Evolutionary conservation across 2,797 vertebrate species (phyloP), one percentile per base, ranked within the genome.

Genomic region (Crocodylus rhombifer): DNA sequence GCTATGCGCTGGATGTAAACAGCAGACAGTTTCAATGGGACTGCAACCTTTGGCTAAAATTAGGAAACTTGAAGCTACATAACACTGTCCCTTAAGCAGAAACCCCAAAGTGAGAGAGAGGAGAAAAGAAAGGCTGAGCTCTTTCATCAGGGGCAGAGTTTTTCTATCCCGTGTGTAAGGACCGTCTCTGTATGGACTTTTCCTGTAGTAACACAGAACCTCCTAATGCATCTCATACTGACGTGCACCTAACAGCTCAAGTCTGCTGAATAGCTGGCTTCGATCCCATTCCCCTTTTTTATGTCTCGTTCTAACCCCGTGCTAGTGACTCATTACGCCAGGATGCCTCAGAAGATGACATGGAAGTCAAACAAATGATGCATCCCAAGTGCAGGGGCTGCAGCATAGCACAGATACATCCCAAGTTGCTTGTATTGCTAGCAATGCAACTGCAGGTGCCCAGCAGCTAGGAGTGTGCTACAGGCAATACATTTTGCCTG

Each of bases 61-160:
- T 83, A 78, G 75, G 77, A 61, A 94, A 64, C 30, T 55, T 33
- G 63, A 73, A 62, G 79, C 12, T 76, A 82, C 78, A 97, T 95
- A 92, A 93, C 61, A 94, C 18, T 78, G 55, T 11, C 36, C 76
- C 60, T 51, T 91, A 91, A 91, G 86, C 64, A 91, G 90, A 80
- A 89, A 84, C 84, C 92, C 87, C 73, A 21, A 80, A 82, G 80
- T 82, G 62, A 78, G 69, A 81, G 90, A 86, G 58, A 92, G 55
- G 77, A 80, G 92, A 94, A 58, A 93, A 90, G 88, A 94, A 85
- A 92, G 80, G 36, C 65, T 91, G 80, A 91, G 94, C 81, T 75
- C n/a, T 18, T 91, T 89, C 88, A 76, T 65, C 80, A 42, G 86
- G 63, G 88, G 90, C 69, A 28, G 60, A 74, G 26, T 67, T 63